Base-by-base conservation (phyloP, 2,113 vertebrate species). In the Origma solitaria region DNA sequence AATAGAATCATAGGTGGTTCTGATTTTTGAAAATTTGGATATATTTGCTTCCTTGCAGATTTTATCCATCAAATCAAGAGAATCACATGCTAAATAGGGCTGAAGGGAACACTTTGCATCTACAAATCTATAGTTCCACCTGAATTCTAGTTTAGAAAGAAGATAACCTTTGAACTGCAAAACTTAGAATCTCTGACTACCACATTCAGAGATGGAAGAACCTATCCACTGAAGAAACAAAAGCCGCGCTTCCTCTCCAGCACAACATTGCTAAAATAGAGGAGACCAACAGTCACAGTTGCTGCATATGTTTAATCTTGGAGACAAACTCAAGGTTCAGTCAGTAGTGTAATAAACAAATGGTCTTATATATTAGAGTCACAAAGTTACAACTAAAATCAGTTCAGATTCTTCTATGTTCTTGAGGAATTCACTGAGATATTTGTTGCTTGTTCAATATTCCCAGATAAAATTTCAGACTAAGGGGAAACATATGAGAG, bases 251-350 rank as follows among this genome's bases (percentile, higher is more conserved):
- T 64, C 31, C 17, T 62, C 20, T 76, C 20, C 56, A 64, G 44
- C 30, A 35, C 24, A 71, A 7, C 2, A 0, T 64, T 90, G 30
- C 11, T 60, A 13, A 53, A 69, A 31, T 53, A 20, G 6, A 30
- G 6, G 22, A 3, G 3, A 51, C 10, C 1, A 4, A 14, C 11
- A 50, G 12, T 30, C 33, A 3, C 25, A 35, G 14, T 22, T 56
- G 37, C 23, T 45, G 23, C 30, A 60, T 61, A 51, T 56, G 5
- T 71, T 90, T 82, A 53, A 35, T 57, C 38, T 35, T 83, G 42
- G 19, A 73, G 30, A 28, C 12, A 82, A 88, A 69, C 16, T 82
- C 33, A 72, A 51, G 0, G 0, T 73, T 80, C 50, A 28, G 2
- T 2, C 49, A 64, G 51, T 2, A 51, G 8, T 37, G 30, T 11